phyloP scores from a whole-genome alignment of 2,797 vertebrate genomes.

The Bradypus variegatus region DNA sequence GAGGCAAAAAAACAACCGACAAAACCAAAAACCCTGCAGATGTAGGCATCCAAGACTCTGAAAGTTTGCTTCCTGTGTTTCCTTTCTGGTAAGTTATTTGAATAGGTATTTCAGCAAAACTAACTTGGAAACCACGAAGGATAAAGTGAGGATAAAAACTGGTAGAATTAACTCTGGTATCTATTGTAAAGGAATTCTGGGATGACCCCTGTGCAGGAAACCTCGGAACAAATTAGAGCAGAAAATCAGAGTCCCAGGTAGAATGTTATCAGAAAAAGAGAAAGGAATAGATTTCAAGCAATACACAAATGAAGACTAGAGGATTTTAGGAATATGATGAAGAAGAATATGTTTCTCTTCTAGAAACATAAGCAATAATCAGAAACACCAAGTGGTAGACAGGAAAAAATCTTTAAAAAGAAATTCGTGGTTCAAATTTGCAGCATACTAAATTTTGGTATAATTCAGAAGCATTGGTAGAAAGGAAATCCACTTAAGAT shows the following conservation, averaged over 20 bases:
- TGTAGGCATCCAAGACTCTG: neutral
- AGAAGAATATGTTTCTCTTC: neutral
- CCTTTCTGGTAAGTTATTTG: conserved; percentile 21
- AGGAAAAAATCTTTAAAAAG: neutral
- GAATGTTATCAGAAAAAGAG: neutral
- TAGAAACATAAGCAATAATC: neutral
- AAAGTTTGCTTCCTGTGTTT: neutral
- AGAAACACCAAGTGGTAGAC: neutral
- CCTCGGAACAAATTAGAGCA: neutral
- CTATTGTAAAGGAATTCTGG: neutral
- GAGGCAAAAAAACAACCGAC: neutral
- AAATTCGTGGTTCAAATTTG: neutral
- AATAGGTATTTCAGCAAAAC: conserved; percentile 6
- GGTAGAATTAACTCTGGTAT: neutral
- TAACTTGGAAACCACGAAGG: neutral
- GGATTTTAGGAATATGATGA: neutral
- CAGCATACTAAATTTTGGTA: neutral
- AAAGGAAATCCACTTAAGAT: neutral
- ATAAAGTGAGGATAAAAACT: neutral
- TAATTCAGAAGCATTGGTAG: neutral
- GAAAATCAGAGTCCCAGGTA: neutral
- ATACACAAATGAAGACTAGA: neutral
- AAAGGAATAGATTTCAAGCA: neutral
- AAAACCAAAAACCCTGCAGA: neutral
- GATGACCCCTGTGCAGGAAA: neutral